A percentile compares a stretch with the other conserved stretches of the same genome.
phyloP scores from a whole-genome alignment of 1,140 invertebrate species.

The Glossosoma conforme region DNA sequence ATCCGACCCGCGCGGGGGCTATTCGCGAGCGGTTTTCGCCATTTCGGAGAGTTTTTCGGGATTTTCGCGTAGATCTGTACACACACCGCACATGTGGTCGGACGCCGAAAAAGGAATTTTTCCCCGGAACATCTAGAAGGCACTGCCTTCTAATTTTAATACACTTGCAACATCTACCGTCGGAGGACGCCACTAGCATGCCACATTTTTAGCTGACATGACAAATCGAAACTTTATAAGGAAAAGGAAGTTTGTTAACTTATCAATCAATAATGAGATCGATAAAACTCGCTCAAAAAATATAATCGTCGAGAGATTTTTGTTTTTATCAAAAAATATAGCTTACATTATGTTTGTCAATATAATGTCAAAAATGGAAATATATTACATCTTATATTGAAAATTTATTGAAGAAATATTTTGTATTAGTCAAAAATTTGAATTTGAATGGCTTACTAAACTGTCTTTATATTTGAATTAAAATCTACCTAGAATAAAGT shows the following conservation, averaged over 20 bases:
- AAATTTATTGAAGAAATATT: too few species aligned
- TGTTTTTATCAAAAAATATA: too few species aligned
- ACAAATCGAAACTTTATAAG: conserved; percentile 25
- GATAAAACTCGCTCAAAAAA: too few species aligned
- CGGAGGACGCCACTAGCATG: conserved; percentile 36
- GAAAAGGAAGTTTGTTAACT: conserved; percentile 23
- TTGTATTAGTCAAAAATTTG: too few species aligned
- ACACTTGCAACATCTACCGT: conserved; percentile 36
- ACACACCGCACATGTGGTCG: conserved; percentile 52
- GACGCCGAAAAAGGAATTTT: conserved; percentile 54
- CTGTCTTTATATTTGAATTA: too few species aligned
- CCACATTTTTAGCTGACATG: conserved; percentile 20
- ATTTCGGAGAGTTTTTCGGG: conserved; percentile 33
- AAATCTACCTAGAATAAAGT: too few species aligned
- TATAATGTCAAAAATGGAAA: too few species aligned
- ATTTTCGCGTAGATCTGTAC: conserved; percentile 47
- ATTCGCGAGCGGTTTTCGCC: conserved; percentile 35
- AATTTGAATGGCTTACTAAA: too few species aligned
- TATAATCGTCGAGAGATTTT: too few species aligned
- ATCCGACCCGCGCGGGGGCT: conserved; percentile 25
- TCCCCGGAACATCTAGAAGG: conserved; percentile 49
- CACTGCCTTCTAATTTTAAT: conserved; percentile 50
- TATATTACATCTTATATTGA: too few species aligned
- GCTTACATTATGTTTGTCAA: too few species aligned
- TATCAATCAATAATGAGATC: too few species aligned